These are phyloP conservation scores for Capreolus pygargus DNA, from an alignment of 2,113 vertebrate species.

Conservation along the genomic window DNA sequence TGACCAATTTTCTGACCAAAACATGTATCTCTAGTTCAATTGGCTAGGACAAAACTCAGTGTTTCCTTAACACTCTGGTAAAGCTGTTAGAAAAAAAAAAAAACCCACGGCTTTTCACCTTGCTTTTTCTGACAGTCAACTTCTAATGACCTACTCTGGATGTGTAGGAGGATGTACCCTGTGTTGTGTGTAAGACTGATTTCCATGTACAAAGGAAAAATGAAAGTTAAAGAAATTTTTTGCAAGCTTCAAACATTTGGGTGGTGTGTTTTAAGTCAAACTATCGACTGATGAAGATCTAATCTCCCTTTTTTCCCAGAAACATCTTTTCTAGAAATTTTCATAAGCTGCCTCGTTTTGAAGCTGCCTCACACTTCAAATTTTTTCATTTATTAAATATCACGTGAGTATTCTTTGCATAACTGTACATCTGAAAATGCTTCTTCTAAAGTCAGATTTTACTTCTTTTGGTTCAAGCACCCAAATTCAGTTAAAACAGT, in stretches of 20 bases:
- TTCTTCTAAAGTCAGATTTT: background rate
- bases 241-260: slow-evolving; percentile 17
- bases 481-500: background rate
- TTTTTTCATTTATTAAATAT: background rate
- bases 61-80: slow-evolving; percentile 22
- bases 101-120: background rate
- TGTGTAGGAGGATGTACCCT: background rate
- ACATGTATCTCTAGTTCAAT: background rate
- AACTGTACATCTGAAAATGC: background rate
- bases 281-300: slow-evolving; percentile 6
- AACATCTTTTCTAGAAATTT: slow-evolving; percentile 38
- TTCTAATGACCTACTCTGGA: background rate
- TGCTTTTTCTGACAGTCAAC: background rate
- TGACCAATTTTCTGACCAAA: slow-evolving; percentile 46
- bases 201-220: background rate
- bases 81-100: background rate
- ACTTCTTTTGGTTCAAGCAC: background rate
- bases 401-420: background rate
- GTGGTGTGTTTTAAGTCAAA: slow-evolving; percentile 20
- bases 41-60: slow-evolving; percentile 32
- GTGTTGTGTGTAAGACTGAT: background rate
- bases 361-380: background rate
- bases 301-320: background rate
- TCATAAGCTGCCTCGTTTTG: background rate
- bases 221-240: background rate